Percentiles rank a stretch among this genome's conserved stretches.
These are phyloP conservation scores for Eurois occulta DNA, from an alignment of 2,888 invertebrate species.

Conservation along the genomic window DNA sequence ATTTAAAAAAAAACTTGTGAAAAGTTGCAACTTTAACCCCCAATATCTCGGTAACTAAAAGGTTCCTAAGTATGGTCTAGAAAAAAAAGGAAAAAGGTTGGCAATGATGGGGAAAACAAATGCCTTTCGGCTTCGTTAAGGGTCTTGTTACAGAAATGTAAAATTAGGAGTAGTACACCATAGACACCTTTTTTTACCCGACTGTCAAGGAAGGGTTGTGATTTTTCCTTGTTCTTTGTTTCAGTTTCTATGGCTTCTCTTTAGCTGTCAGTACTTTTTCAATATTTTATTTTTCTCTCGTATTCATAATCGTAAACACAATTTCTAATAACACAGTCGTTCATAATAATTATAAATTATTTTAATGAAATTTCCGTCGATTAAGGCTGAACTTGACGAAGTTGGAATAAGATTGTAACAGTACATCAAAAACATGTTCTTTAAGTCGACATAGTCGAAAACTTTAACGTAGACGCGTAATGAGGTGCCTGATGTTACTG, in stretches of 20 bases:
- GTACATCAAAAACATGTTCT: constrained; percentile 39
- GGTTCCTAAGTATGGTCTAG: too few species aligned
- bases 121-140: too few species aligned
- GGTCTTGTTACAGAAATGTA: too few species aligned
- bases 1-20: too few species aligned
- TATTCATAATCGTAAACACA: neutral
- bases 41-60: too few species aligned
- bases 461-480: constrained; percentile 50
- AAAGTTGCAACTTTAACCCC: too few species aligned
- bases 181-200: too few species aligned
- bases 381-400: constrained; percentile 13
- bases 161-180: too few species aligned
- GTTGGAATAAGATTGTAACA: constrained; percentile 45
- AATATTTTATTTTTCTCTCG: neutral
- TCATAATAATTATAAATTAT: constrained; percentile 29
- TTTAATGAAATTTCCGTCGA: constrained; percentile 23
- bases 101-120: too few species aligned
- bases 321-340: neutral
- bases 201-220: too few species aligned
- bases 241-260: neutral
- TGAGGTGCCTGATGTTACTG: constrained; percentile 31
- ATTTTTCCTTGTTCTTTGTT: too few species aligned
- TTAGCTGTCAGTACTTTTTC: neutral
- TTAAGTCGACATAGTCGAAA: constrained; percentile 32
- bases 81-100: too few species aligned